Evolutionary conservation across 2,888 invertebrate genomes (phyloP).

Genomic region (Branchinecta sandiegonensis): DNA sequence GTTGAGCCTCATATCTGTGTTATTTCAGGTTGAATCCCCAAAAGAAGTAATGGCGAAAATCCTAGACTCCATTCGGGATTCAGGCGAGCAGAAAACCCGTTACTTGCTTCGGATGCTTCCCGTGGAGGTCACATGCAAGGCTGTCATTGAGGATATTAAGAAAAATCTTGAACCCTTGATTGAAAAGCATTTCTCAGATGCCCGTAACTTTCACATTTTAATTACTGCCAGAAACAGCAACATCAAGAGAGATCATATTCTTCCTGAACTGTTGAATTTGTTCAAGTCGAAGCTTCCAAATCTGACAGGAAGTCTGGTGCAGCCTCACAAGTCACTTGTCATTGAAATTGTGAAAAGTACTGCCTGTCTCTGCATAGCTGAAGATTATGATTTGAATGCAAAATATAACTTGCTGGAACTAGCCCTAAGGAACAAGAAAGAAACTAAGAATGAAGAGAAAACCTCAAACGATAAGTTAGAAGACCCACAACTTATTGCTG

Average conservation of each 20-base stretch:
- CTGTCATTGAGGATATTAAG: conserved; percentile 58
- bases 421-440: no score
- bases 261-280: conserved; percentile 54
- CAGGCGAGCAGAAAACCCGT: conserved; percentile 54
- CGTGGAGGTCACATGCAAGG: conserved; percentile 62
- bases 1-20: conserved; percentile 22
- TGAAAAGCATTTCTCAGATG: conserved; percentile 56
- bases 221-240: conserved; percentile 54
- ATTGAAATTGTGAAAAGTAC: conserved; percentile 67
- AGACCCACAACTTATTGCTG: no score
- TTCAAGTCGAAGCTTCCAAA: conserved; percentile 50
- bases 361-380: conserved; percentile 63
- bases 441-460: no score
- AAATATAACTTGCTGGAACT: conserved; percentile 69
- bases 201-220: conserved; percentile 57
- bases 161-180: conserved; percentile 49
- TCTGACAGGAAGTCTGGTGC: conserved; percentile 61
- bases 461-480: no score
- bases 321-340: conserved; percentile 57
- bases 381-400: conserved; percentile 57
- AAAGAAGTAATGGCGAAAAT: conserved; percentile 53
- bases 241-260: conserved; percentile 54
- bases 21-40: conserved; percentile 48
- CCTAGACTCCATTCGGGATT: conserved; percentile 52
- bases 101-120: conserved; percentile 66